These are phyloP conservation scores for Cynopterus sphinx DNA, from an alignment of 2,797 vertebrate genomes.

Conservation along the genomic window DNA sequence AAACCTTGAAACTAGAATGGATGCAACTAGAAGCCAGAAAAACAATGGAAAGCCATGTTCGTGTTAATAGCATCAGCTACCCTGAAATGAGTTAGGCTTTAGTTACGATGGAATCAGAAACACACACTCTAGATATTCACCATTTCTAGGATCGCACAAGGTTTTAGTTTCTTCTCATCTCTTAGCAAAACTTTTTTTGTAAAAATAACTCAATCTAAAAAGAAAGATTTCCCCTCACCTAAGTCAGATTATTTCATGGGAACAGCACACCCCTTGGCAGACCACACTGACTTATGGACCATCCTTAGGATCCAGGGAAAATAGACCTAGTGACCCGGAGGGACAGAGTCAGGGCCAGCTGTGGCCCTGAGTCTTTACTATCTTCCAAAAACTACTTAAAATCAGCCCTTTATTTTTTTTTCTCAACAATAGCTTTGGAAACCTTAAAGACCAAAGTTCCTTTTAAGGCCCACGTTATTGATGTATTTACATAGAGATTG, in stretches of 20 bases:
- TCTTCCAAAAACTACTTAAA: slow-evolving; percentile 13
- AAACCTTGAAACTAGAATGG: slow-evolving; percentile 33
- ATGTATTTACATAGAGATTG: background rate
- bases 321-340: background rate
- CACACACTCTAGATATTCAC: background rate
- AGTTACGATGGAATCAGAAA: slow-evolving; percentile 29
- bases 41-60: background rate
- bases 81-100: background rate
- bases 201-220: slow-evolving; percentile 52
- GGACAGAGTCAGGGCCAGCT: background rate
- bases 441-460: slow-evolving; percentile 42
- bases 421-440: slow-evolving; percentile 20
- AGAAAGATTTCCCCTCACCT: slow-evolving; percentile 40
- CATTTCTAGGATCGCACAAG: background rate
- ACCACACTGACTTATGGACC: background rate
- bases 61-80: background rate
- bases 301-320: background rate
- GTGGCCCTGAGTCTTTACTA: background rate
- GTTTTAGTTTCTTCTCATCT: slow-evolving; percentile 32
- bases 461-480: slow-evolving; percentile 8
- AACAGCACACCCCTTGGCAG: background rate
- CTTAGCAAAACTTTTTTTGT: slow-evolving; percentile 39
- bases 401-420: slow-evolving; percentile 43
- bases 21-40: background rate
- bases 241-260: slow-evolving; percentile 35